These are phyloP conservation scores for Listrodromus nycthemerus DNA, from an alignment of 2,888 invertebrate species.

Conservation along the genomic window DNA sequence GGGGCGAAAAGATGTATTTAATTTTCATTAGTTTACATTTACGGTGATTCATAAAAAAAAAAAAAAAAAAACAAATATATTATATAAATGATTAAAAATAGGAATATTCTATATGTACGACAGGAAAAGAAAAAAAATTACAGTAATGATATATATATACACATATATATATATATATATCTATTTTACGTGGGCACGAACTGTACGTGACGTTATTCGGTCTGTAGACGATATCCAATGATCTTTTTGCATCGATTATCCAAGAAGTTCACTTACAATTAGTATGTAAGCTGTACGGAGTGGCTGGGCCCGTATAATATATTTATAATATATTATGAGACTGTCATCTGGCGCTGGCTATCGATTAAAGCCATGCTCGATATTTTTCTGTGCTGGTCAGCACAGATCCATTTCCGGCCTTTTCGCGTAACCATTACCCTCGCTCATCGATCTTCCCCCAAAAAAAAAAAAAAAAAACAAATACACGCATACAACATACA, in stretches of 20 bases:
- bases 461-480: conserved; percentile 31
- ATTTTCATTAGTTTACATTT: conserved; percentile 78
- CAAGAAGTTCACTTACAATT: conserved; percentile 61
- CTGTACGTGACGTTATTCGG: conserved; percentile 65
- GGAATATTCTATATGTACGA: conserved; percentile 69
- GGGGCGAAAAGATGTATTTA: conserved; percentile 75
- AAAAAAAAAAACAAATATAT: conserved; percentile 71
- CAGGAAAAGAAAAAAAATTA: conserved; percentile 64
- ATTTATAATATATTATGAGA: conserved; percentile 59
- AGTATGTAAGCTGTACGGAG: conserved; percentile 53
- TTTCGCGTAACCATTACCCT: conserved; percentile 63
- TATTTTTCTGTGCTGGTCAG: conserved; percentile 55
- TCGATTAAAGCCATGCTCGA: conserved; percentile 54
- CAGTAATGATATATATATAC: conserved; percentile 65
- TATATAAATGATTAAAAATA: conserved; percentile 68
- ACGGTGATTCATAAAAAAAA: conserved; percentile 75
- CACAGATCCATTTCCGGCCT: conserved; percentile 67
- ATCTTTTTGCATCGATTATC: conserved; percentile 65
- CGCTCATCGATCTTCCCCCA: conserved; percentile 51
- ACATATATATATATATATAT: conserved; percentile 68
- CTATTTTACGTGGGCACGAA: conserved; percentile 67
- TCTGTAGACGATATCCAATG: conserved; percentile 64
- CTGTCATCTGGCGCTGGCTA: conserved; percentile 60
- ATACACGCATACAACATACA: conserved; percentile 22
- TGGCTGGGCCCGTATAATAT: conserved; percentile 54